Percentiles rank a stretch among this genome's conserved stretches.
Evolutionary conservation across 2,113 vertebrate species (phyloP).

Genomic region (Synchiropus splendidus): DNA sequence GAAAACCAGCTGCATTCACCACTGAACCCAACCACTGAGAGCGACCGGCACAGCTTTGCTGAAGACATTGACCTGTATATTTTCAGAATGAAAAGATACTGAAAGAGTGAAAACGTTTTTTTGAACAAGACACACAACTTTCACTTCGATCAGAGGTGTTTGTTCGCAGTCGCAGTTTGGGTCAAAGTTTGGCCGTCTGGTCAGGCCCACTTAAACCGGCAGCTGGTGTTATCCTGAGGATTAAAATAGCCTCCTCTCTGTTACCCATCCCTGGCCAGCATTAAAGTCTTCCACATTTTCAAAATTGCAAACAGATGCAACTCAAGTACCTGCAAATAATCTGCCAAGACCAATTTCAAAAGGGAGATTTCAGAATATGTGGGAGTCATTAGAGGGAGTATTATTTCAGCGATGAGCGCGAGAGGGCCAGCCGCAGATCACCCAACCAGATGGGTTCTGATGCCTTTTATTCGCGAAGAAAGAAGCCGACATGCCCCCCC

Average conservation of each 20-base stretch:
- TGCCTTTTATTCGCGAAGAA: constrained; percentile 79
- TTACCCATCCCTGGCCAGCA: constrained; percentile 71
- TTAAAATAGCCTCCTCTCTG: constrained; percentile 90
- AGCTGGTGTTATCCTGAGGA: constrained; percentile 85
- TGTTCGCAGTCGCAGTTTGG: constrained; percentile 21
- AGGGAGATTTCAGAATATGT: constrained; percentile 99
- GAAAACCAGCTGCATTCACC: too few relatives aligned
- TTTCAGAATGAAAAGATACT: too few relatives aligned
- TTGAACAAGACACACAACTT: too few relatives aligned
- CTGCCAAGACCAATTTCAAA: constrained; percentile 99
- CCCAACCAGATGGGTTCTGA: constrained; percentile 99
- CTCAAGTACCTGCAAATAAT: constrained; percentile 99
- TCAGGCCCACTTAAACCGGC: constrained; percentile 72
- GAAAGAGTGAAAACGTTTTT: too few relatives aligned
- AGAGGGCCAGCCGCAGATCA: constrained; percentile 93
- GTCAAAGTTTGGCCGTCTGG: constrained; percentile 16
- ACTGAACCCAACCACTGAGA: too few relatives aligned
- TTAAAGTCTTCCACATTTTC: constrained; percentile 99
- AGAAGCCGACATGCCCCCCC: constrained; percentile 58
- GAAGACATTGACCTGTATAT: too few relatives aligned
- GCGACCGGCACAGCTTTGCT: too few relatives aligned
- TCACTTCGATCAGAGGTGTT: too few relatives aligned
- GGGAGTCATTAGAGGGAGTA: constrained; percentile 99
- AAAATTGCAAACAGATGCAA: constrained; percentile 99
- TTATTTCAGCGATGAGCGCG: constrained; percentile 99